phyloP scores from a whole-genome alignment of 2,113 vertebrate genomes.

The Pimephales promelas region DNA sequence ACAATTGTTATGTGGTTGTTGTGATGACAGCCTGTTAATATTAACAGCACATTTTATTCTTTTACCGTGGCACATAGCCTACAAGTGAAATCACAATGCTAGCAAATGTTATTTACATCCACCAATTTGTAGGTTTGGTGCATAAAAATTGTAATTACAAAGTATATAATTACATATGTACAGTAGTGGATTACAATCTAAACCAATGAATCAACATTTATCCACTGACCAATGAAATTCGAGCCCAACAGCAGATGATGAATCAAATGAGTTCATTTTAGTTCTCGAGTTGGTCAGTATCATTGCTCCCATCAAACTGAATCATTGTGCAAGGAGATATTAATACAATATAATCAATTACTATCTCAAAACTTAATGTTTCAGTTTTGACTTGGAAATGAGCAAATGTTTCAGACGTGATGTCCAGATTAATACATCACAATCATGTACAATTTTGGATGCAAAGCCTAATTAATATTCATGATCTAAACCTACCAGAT shows the following conservation, averaged over 20 bases:
- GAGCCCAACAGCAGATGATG: neutral
- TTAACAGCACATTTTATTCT: neutral
- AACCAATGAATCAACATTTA: neutral
- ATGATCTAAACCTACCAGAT: neutral
- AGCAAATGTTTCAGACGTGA: neutral
- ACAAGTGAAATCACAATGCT: conserved; percentile 2
- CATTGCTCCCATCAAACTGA: neutral
- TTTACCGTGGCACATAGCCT: neutral
- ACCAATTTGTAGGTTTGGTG: neutral
- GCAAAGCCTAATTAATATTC: neutral
- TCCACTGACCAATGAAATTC: neutral
- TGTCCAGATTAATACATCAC: neutral
- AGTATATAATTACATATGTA: neutral
- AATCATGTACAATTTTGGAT: neutral
- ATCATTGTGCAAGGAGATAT: neutral
- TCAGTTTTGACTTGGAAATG: neutral
- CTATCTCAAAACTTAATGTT: neutral
- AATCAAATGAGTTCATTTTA: neutral
- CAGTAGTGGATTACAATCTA: neutral
- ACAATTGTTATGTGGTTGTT: conserved; percentile 5
- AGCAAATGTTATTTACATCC: neutral
- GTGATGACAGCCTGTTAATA: conserved; percentile 4
- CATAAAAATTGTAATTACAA: neutral
- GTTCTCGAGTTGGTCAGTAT: neutral
- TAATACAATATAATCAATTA: neutral